Conservation (phyloP, 2,113 vertebrate species). For the Campylomormyrus numenius region DNA sequence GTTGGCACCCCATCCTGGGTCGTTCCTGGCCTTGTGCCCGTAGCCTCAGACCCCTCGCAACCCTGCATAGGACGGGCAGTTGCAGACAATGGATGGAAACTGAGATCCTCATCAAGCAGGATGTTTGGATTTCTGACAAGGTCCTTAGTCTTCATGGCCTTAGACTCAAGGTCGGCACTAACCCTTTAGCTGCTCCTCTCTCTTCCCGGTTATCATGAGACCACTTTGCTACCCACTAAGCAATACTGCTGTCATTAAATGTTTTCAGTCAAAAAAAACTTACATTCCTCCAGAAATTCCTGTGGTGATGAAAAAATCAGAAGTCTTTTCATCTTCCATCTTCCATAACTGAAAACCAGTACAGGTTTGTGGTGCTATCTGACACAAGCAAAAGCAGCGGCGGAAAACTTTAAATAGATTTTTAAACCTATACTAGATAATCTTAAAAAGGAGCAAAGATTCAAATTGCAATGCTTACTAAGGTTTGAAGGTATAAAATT, state of each 20-base stretch:
- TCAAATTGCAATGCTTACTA: background rate
- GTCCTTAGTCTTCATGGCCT: background rate
- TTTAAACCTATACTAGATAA: background rate
- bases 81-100: background rate
- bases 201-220: background rate
- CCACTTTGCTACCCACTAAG: background rate
- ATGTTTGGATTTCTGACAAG: background rate
- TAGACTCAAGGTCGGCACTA: background rate
- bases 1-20: background rate
- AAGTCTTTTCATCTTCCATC: background rate
- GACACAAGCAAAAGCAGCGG: background rate
- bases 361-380: background rate
- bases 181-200: background rate
- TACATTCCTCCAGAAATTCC: background rate
- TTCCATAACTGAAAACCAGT: background rate
- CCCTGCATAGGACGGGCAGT: background rate
- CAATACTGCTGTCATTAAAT: background rate
- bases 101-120: background rate
- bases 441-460: background rate
- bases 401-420: background rate
- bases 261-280: background rate
- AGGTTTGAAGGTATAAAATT: background rate
- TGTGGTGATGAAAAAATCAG: background rate
- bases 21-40: background rate
- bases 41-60: background rate